Conservation (phyloP, 2,888 invertebrate species). For the Zaprionus bogoriensis region DNA sequence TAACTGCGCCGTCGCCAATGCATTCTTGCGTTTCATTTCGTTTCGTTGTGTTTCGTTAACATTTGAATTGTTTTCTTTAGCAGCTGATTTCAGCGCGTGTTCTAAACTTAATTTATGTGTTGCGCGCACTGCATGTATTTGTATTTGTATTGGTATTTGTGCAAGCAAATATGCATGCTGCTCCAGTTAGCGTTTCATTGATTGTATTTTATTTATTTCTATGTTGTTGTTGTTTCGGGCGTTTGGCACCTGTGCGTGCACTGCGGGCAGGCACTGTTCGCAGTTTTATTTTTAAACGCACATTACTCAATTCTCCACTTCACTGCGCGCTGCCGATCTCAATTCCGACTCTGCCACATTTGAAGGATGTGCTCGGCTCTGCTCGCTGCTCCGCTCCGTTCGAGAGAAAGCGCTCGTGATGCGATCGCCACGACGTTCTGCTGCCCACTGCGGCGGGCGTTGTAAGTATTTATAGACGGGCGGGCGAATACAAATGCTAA, state of each 20-base stretch:
- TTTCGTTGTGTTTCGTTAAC: slow-evolving; percentile 30
- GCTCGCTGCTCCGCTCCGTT: neutral
- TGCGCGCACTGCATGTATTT: too few relatives aligned
- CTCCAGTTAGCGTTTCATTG: slow-evolving; percentile 18
- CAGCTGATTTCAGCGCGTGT: slow-evolving; percentile 66
- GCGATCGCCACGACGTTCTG: slow-evolving; percentile 57
- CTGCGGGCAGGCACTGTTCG: slow-evolving; percentile 13
- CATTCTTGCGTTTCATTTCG: slow-evolving; percentile 42
- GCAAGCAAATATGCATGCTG: slow-evolving; percentile 38
- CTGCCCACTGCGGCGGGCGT: slow-evolving; percentile 38
- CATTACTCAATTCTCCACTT: slow-evolving; percentile 58
- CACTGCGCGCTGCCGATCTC: slow-evolving; percentile 46
- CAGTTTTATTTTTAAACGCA: slow-evolving; percentile 67
- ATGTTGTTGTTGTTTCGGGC: neutral
- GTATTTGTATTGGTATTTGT: slow-evolving; percentile 5
- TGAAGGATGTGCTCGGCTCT: slow-evolving; percentile 16
- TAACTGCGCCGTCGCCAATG: slow-evolving; percentile 35
- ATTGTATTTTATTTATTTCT: slow-evolving; percentile 1
- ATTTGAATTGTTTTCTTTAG: slow-evolving; percentile 27
- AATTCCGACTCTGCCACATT: slow-evolving; percentile 41
- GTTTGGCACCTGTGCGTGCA: slow-evolving; percentile 36
- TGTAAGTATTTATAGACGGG: slow-evolving; percentile 69
- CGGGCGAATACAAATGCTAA: slow-evolving; percentile 45
- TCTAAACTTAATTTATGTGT: slow-evolving; percentile 32
- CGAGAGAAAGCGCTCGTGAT: slow-evolving; percentile 42